A percentile compares a stretch with the other conserved stretches of the same genome.
Conservation (phyloP, 1,140 invertebrate genomes). For the Steinernema feltiae region DNA sequence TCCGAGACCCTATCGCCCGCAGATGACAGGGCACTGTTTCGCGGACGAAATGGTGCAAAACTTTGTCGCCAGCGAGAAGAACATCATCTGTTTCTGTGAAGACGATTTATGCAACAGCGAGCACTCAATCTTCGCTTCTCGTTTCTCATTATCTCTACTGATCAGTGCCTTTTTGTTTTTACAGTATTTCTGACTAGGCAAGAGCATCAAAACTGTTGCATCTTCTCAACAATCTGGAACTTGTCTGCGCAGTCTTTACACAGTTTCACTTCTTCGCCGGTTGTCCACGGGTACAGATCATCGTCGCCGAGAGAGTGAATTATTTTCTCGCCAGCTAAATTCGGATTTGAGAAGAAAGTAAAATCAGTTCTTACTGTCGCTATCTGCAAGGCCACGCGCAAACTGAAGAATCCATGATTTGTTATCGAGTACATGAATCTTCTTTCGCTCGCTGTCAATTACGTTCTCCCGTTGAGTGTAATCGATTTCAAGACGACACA, state of each 20-base stretch:
- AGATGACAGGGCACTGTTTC: slow-evolving; percentile 39
- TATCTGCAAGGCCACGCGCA: neutral
- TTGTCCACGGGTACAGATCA: neutral
- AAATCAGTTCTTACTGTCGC: neutral
- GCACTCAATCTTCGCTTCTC: neutral
- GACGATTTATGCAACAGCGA: slow-evolving; percentile 43
- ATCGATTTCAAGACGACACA: slow-evolving; percentile 6
- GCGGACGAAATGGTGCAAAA: slow-evolving; percentile 43
- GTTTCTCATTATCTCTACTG: neutral
- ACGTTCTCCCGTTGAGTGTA: neutral
- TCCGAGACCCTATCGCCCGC: slow-evolving; percentile 40
- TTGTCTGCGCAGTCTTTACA: neutral
- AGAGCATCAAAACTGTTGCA: neutral
- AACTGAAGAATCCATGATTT: neutral
- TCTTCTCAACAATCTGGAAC: neutral
- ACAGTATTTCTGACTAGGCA: too few species aligned
- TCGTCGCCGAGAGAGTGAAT: neutral
- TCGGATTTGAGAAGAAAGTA: neutral
- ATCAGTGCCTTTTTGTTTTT: slow-evolving; percentile 26
- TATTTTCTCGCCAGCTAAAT: neutral
- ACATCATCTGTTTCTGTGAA: slow-evolving; percentile 46
- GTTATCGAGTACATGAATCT: neutral
- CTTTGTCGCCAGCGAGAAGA: slow-evolving; percentile 35
- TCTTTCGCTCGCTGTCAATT: neutral
- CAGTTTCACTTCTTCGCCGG: neutral